Evolutionary conservation across 1,140 invertebrate genomes (phyloP).

Genomic region (Sinonovacula constricta): DNA sequence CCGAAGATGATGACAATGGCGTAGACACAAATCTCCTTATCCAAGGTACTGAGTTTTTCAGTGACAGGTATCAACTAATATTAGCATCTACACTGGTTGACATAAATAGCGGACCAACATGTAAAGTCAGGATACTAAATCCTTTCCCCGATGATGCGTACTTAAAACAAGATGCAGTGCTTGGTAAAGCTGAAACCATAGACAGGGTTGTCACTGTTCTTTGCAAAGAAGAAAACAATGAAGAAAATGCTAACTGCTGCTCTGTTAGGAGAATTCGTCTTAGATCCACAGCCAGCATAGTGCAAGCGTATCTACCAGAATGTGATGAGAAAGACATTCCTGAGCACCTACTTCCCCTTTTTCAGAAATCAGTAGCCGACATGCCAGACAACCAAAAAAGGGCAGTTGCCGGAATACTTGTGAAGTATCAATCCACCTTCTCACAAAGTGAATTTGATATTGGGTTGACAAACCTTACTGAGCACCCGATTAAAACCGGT

Average conservation of each 20-base stretch:
- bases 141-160: not conserved
- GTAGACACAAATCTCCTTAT: not conserved
- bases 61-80: not conserved
- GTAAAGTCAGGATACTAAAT: slow-evolving; percentile 10
- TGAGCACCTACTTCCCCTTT: no score
- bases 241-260: not conserved
- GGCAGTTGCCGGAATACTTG: not conserved
- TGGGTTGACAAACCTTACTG: slow-evolving; percentile 1
- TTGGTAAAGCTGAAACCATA: not conserved
- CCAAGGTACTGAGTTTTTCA: not conserved
- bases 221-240: not conserved
- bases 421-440: not conserved
- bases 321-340: no score
- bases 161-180: slow-evolving; percentile 5
- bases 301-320: not conserved
- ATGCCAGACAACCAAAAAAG: not conserved
- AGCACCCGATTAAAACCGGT: slow-evolving; percentile 24
- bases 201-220: not conserved
- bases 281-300: not conserved
- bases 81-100: slow-evolving; percentile 7
- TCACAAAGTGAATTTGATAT: slow-evolving; percentile 27
- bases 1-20: slow-evolving; percentile 5
- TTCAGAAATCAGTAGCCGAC: no score
- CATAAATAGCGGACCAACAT: slow-evolving; percentile 6
- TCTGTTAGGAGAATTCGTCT: not conserved